These are phyloP conservation scores for Apolygus lucorum DNA, from an alignment of 1,140 invertebrate genomes.

Conservation along the genomic window DNA sequence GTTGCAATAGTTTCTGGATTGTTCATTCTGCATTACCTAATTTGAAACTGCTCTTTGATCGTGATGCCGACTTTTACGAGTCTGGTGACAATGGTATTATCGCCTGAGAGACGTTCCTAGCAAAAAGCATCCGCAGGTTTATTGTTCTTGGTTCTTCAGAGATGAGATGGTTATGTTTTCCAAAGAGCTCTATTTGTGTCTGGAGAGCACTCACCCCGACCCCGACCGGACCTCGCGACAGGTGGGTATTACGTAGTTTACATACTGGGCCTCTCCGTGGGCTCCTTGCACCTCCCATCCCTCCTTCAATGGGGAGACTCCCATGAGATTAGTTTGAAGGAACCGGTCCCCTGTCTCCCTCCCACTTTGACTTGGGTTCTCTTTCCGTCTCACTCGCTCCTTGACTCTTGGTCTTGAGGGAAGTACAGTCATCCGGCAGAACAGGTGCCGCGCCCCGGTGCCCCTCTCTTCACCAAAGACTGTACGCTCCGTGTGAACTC, in stretches of 20 bases:
- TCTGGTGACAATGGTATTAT: too few species aligned
- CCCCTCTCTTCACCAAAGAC: background rate
- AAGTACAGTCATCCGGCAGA: background rate
- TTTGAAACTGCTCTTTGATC: too few species aligned
- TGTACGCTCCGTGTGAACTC: conserved; percentile 1
- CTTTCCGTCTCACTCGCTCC: too few species aligned
- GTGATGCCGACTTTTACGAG: too few species aligned
- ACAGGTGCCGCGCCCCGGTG: conserved; percentile 8
- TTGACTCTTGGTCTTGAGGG: too few species aligned
- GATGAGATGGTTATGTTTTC: background rate
- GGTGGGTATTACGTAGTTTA: conserved; percentile 13
- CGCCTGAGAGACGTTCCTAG: too few species aligned
- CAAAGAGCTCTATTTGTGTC: background rate
- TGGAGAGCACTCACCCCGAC: conserved; percentile 7
- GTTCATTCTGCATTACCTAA: too few species aligned
- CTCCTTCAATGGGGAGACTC: background rate
- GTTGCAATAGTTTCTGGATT: too few species aligned
- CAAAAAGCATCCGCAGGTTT: background rate
- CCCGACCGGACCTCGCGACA: background rate
- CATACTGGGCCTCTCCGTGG: background rate
- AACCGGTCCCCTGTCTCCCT: background rate
- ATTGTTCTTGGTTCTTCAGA: background rate
- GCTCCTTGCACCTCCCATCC: background rate
- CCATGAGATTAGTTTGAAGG: conserved; percentile 6
- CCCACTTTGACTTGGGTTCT: conserved; percentile 1